Conservation (phyloP, 37 sponge, comb jelly and placozoan species). For the Aplysina aerophoba region DNA sequence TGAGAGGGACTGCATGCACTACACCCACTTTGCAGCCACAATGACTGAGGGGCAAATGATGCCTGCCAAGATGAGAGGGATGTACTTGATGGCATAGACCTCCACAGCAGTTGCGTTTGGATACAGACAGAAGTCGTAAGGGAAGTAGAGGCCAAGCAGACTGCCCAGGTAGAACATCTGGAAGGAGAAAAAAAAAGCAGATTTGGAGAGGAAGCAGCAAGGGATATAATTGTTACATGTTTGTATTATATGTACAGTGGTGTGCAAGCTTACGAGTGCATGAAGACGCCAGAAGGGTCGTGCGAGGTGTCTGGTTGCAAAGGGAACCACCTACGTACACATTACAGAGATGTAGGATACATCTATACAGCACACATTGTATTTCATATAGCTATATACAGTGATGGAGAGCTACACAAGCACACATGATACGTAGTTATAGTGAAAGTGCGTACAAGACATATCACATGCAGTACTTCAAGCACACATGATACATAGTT, state of each 20-base stretch:
- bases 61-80: constrained; percentile 49
- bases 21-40: constrained; percentile 36
- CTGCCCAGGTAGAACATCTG: constrained; percentile 74
- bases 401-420: too few relatives aligned
- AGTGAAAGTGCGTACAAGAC: too few relatives aligned
- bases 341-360: too few relatives aligned
- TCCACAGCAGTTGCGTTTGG: constrained; percentile 47
- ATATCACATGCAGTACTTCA: too few relatives aligned
- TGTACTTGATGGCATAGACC: constrained; percentile 63
- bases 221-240: too few relatives aligned
- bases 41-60: constrained; percentile 32
- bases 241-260: too few relatives aligned
- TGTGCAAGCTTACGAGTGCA: background rate
- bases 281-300: background rate
- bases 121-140: constrained; percentile 85
- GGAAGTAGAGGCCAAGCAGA: constrained; percentile 67
- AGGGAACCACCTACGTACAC: background rate
- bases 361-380: background rate
- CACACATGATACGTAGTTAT: too few relatives aligned
- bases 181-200: background rate
- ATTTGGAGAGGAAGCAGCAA: too few relatives aligned
- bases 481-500: too few relatives aligned
- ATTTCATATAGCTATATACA: too few relatives aligned
- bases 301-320: background rate
- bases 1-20: background rate